Evolutionary conservation across 2,797 vertebrate species (phyloP), one percentile per base, ranked within the genome.

Genomic region (Chaunax sp.): DNA sequence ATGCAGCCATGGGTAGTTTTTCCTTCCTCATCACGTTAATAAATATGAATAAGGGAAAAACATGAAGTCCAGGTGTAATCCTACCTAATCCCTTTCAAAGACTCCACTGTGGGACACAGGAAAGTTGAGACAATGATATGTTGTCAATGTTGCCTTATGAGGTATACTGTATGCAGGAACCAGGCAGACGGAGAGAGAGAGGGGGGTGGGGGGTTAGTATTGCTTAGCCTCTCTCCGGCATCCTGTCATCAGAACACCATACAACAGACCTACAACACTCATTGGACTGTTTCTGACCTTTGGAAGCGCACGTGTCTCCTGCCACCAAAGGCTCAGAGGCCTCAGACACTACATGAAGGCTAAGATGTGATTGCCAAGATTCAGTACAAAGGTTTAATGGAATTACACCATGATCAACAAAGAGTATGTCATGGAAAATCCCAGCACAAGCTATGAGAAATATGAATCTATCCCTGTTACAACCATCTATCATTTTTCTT

Each of bases 111-210:
- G 72, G 74, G 66, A 81, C 65, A 89, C 81, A 85, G 73, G 80
- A 75, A 62, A 74, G 64, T 49, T 72, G 59, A 87, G 83, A 90
- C 81, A 84, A 90, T 93, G 92, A 94, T 94, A 93, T 93, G 92
- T 92, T 87, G 83, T 87, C 87, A 88, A 80, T 64, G 69, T 74
- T 68, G 74, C 80, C 85, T 84, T 73, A 83, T 78, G 86, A 93
- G 91, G 92, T 92, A 91, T 89, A 85, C 72, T 72, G 73, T 83
- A 87, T 53, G 82, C 77, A 87, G 80, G 86, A 87, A 85, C 82
- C 84, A 87, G 82, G 84, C 75, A 75, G 79, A 74, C 77, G 57
- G 84, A 83, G 83, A 89, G 89, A 89, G 89, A 77, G 69, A 49
- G 64, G 76, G 75, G 55, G 1, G 57, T 35, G 45, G 71, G 57